Base-by-base conservation (phyloP, 2,797 vertebrate genomes). In the Gadopsis marmoratus region DNA sequence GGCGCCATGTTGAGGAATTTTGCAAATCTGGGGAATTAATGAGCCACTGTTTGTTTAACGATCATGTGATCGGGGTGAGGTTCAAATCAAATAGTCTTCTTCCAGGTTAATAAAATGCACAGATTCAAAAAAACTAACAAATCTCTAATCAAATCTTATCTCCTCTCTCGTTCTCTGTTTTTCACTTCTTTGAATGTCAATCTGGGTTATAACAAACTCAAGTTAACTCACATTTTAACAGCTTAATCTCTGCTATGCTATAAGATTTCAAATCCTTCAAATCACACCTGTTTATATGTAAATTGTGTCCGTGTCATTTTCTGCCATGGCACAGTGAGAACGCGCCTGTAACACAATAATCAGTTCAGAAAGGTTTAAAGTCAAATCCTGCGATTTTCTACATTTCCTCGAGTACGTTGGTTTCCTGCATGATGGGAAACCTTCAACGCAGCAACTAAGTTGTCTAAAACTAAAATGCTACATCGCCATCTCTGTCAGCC, bases 401-500 rank as follows among this genome's bases (percentile, higher is more conserved):
- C 26, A 62, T 63, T 56, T 61, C 50, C 45, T n/a, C 13, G 21
- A 61, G 26, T n/a, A 50, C 6, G 43, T 60, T 33, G 7, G 6
- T 45, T 45, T 63, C 48, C 51, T 13, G 17, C 19, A 39, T 37
- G 47, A 68, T 26, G 5, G 12, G 4, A 76, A 83, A 33, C 43
- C 35, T 53, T 68, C 7, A 39, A 17, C 19, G 50, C 56, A 71
- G 56, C 41, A 48, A 29, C 23, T 59, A 43, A 55, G 50, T 10
- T 2, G 14, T 60, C 48, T 77, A 65, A 29, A 68, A 68, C 71
- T 71, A 64, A 63, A 67, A 45, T 1, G 2, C 58, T n/a, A 59
- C 7, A 10, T 75, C 68, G 65, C 75, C 71, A 65, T 78, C 70
- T 47, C 83, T 33, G 37, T 73, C 48, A 73, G 76, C 56, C 72